phyloP scores from a whole-genome alignment of 2,888 invertebrate species.

The Acanthosepion esculentum region DNA sequence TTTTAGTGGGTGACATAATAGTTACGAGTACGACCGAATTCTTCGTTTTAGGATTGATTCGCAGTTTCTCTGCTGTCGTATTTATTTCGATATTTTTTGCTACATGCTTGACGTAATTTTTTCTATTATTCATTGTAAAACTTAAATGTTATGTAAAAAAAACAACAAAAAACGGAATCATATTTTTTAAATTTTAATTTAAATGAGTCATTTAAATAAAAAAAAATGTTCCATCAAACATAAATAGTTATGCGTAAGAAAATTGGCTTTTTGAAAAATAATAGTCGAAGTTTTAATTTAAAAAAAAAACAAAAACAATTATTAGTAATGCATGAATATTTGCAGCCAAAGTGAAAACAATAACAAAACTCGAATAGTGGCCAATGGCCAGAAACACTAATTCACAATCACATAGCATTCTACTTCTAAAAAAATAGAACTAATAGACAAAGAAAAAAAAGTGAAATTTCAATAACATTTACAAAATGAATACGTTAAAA shows the following conservation, averaged over 20 bases:
- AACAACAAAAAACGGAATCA: too few species aligned
- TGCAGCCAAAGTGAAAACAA: neutral
- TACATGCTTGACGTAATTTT: too few species aligned
- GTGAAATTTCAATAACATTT: neutral
- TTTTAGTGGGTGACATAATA: too few species aligned
- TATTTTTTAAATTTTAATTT: neutral
- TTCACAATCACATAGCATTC: neutral
- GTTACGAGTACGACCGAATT: too few species aligned
- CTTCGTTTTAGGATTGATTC: too few species aligned
- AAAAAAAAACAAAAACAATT: too few species aligned
- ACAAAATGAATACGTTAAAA: neutral
- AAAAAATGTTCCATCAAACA: neutral
- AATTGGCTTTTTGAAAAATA: neutral
- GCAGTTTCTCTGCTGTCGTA: too few species aligned
- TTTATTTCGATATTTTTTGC: too few species aligned
- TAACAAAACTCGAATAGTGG: neutral
- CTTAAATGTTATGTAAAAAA: neutral
- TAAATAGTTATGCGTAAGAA: neutral
- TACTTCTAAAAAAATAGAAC: neutral
- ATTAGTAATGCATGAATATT: neutral
- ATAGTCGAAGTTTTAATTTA: neutral
- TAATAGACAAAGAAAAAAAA: too few species aligned
- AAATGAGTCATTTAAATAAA: neutral
- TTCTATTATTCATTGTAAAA: neutral
- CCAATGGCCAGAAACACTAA: neutral